Conservation (phyloP, 2,888 invertebrate species). For the Monochamus alternatus region DNA sequence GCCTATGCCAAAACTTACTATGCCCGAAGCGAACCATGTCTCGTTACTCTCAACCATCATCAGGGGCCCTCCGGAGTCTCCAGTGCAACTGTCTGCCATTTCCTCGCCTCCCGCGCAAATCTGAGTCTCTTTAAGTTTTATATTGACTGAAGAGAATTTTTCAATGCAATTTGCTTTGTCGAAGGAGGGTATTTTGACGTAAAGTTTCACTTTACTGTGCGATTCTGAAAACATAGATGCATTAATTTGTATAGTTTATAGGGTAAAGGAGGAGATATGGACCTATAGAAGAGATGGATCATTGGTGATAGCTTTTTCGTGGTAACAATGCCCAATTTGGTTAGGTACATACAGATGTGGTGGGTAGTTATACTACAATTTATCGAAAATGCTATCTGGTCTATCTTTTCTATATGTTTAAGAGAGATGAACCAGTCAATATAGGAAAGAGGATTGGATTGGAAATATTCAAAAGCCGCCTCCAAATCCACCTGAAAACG, state of each 20-base stretch:
- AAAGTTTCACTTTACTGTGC: conserved; percentile 74
- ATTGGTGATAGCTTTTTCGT: too few species aligned
- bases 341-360: too few species aligned
- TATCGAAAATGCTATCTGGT: too few species aligned
- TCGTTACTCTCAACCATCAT: conserved; percentile 72
- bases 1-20: conserved; percentile 81
- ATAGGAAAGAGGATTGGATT: too few species aligned
- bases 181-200: conserved; percentile 76
- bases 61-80: conserved; percentile 87
- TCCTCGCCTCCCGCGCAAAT: conserved; percentile 83
- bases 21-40: conserved; percentile 73
- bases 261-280: too few species aligned
- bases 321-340: too few species aligned
- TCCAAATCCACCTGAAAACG: too few species aligned
- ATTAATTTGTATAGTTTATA: not conserved
- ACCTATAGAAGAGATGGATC: too few species aligned
- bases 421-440: too few species aligned
- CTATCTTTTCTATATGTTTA: too few species aligned
- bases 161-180: conserved; percentile 73
- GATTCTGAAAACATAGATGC: conserved; percentile 53
- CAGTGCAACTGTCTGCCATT: conserved; percentile 82
- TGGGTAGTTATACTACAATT: too few species aligned
- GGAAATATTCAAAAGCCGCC: too few species aligned
- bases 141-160: conserved; percentile 72
- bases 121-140: conserved; percentile 74